phyloP scores from a whole-genome alignment of 2,797 vertebrate species.

The Enteromius mattozi region DNA sequence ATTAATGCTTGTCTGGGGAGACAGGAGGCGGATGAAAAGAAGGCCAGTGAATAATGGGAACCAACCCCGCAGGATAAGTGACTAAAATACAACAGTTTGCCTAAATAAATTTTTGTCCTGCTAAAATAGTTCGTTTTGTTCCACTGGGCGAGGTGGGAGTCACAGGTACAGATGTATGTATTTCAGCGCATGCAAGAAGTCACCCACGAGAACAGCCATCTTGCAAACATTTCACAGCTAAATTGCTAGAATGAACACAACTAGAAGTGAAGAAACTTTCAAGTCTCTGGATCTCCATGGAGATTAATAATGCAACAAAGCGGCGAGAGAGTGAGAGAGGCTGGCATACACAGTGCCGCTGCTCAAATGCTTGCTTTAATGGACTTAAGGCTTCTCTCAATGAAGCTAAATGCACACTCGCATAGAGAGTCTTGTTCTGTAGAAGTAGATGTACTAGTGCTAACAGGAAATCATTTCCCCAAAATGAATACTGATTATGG shows the following conservation, averaged over 20 bases:
- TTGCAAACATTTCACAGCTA: constrained; percentile 55
- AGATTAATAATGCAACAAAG: constrained; percentile 78
- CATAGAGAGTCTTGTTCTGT: neutral
- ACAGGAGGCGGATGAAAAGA: constrained; percentile 14
- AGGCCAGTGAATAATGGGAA: neutral
- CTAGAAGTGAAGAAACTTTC: constrained; percentile 62
- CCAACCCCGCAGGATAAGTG: constrained; percentile 21
- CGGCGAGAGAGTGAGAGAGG: constrained; percentile 40
- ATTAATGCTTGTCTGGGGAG: constrained; percentile 41
- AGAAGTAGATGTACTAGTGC: neutral
- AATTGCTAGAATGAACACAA: constrained; percentile 68
- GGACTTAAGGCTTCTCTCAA: constrained; percentile 34
- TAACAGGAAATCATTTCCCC: neutral
- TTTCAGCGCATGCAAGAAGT: neutral
- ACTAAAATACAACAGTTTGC: constrained; percentile 5
- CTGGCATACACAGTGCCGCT: constrained; percentile 59
- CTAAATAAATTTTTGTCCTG: constrained; percentile 13
- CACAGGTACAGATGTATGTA: constrained; percentile 33
- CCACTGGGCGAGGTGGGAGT: neutral
- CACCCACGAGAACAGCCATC: constrained; percentile 35
- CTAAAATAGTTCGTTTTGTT: neutral
- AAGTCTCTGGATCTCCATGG: constrained; percentile 61
- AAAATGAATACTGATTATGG: constrained; percentile 1
- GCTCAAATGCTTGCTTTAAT: constrained; percentile 70
- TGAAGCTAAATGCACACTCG: constrained; percentile 12